phyloP scores from a whole-genome alignment of 2,797 vertebrate genomes.

The Hafferia zeledoni region DNA sequence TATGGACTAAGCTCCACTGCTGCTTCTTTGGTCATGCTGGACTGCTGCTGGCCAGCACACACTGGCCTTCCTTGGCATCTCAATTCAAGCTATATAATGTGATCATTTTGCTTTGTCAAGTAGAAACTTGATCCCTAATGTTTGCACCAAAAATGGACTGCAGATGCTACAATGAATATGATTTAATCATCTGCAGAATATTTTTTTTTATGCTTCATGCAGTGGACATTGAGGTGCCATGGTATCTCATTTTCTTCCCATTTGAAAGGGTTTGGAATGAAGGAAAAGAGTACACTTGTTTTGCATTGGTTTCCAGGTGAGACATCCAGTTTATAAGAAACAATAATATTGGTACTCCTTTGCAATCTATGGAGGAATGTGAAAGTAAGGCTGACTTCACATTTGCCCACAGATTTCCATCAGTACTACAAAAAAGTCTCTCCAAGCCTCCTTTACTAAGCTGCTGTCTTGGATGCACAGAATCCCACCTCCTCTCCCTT shows the following conservation, averaged over 20 bases:
- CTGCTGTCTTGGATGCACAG: background rate
- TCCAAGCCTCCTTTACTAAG: background rate
- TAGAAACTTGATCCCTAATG: background rate
- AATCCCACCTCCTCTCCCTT: background rate
- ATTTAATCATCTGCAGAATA: background rate
- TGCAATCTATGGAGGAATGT: background rate
- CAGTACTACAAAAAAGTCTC: background rate
- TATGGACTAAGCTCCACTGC: background rate
- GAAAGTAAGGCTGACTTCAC: background rate
- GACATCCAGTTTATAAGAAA: background rate
- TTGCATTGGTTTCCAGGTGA: background rate
- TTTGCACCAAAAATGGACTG: background rate
- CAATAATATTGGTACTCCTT: background rate
- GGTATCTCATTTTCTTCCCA: background rate
- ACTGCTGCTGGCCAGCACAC: background rate
- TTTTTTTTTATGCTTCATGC: background rate
- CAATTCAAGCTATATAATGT: background rate
- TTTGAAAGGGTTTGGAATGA: background rate
- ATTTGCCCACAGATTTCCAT: background rate
- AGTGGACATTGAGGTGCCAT: rapidly evolving
- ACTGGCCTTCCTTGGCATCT: background rate
- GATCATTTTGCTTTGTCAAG: background rate
- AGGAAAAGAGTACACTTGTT: background rate
- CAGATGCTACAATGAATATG: background rate
- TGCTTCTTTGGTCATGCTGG: background rate